These are phyloP conservation scores for Caenorhabditis macrosperma DNA, from an alignment of 2,888 invertebrate genomes.

Conservation along the genomic window DNA sequence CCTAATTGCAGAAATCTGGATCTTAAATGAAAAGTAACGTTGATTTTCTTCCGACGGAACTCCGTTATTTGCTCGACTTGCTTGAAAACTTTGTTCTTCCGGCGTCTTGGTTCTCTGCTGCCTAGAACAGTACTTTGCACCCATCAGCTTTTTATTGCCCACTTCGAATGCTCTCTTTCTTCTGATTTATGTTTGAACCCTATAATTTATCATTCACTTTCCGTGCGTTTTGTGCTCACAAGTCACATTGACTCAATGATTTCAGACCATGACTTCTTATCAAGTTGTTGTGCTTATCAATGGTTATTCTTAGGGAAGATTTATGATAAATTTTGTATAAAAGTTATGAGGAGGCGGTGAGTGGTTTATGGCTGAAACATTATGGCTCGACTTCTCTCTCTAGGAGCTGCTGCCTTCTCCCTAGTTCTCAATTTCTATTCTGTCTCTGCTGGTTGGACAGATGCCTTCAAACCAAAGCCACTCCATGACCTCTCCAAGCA, in stretches of 20 bases:
- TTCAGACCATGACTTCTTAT: slow-evolving; percentile 2
- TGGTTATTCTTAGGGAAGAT: background rate
- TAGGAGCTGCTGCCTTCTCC: too few species aligned
- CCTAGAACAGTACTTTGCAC: background rate
- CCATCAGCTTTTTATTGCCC: background rate
- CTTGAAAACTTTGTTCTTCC: slow-evolving; percentile 4
- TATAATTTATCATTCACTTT: too few species aligned
- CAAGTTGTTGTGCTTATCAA: background rate
- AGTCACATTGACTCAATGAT: slow-evolving; percentile 39
- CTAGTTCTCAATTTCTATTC: too few species aligned
- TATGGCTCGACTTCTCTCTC: background rate
- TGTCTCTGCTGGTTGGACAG: slow-evolving; percentile 30
- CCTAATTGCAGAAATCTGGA: too few species aligned
- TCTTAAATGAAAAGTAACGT: too few species aligned
- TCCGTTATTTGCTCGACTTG: background rate
- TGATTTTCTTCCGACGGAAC: too few species aligned
- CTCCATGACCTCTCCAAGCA: slow-evolving; percentile 18
- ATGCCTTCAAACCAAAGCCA: slow-evolving; percentile 30
- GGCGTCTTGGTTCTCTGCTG: slow-evolving; percentile 12
- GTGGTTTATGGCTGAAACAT: slow-evolving; percentile 1
- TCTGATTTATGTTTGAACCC: too few species aligned
- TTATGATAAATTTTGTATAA: background rate
- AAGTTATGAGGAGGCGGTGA: background rate
- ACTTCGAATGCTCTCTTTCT: slow-evolving; percentile 27
- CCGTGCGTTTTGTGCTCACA: slow-evolving; percentile 15